Conservation (phyloP, 1,140 invertebrate genomes). For the Bombus consobrinus region DNA sequence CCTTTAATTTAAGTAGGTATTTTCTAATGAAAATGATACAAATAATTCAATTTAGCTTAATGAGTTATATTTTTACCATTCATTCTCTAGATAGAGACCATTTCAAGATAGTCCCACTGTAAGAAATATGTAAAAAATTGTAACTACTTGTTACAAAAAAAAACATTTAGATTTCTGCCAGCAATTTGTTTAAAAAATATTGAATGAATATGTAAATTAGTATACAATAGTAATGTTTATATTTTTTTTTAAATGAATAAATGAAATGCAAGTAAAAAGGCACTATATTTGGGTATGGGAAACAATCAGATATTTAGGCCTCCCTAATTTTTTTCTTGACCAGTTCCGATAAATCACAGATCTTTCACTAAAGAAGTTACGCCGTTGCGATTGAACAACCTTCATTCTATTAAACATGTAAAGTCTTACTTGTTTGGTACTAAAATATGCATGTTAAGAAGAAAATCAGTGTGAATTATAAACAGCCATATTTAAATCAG, state of each 20-base stretch:
- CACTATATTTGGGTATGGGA: constrained; percentile 67
- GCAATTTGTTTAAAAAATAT: constrained; percentile 58
- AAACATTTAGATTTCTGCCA: constrained; percentile 37
- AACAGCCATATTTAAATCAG: constrained; percentile 50
- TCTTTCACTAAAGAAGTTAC: constrained; percentile 63
- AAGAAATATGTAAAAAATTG: neutral
- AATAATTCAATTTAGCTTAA: neutral
- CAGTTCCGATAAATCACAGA: constrained; percentile 58
- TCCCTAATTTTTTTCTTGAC: constrained; percentile 49
- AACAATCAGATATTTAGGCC: constrained; percentile 67
- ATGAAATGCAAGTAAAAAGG: constrained; percentile 70
- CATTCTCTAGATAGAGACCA: constrained; percentile 3
- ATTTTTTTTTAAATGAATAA: constrained; percentile 59
- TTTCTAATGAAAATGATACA: neutral
- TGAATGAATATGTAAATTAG: constrained; percentile 53
- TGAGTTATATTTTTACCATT: no score
- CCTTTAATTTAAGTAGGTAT: neutral
- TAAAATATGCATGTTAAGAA: constrained; percentile 46
- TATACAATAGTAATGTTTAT: constrained; percentile 55
- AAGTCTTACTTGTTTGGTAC: constrained; percentile 54
- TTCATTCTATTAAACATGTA: constrained; percentile 52
- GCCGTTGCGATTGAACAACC: constrained; percentile 58
- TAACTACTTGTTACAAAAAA: neutral
- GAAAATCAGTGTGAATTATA: constrained; percentile 54
- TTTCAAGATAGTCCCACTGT: constrained; percentile 26